Base-by-base conservation (phyloP, 2,113 vertebrate genomes). In the Neopipo cinnamomea region DNA sequence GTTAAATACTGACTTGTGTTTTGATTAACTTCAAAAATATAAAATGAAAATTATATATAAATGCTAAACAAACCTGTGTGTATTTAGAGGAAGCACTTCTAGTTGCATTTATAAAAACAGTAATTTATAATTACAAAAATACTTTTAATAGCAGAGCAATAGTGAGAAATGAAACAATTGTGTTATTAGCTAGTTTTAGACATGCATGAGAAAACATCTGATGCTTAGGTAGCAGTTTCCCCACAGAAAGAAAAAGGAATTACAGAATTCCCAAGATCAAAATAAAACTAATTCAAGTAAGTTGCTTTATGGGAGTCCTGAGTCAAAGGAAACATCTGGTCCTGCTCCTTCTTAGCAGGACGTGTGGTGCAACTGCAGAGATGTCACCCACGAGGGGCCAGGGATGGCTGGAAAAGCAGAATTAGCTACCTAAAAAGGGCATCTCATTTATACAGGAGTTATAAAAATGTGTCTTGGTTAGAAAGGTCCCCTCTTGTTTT, bases 291-390 rank as follows among this genome's bases (percentile, higher is more conserved):
- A 90, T 97, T 96, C 83, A 61, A 94, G 61, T 76, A 65, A 89
- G 96, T 96, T 93, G 84, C 93, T 97, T 92, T 95, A 91, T 96
- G 82, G 94, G 90, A 92, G 97, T 88, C 88, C 94, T 39, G 24
- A 96, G 86, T 96, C 86, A 67, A 83, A 96, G 94, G 95, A 96
- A 97, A 98, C 97, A 98, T 98, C 97, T 98, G 98, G 97, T 92
- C 53, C 94, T 20, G 35, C 2, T 47, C 95, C 67, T 2, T 33
- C 84, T 24, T 11, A 75, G 91, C 77, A 77, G 95, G 96, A 96
- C 94, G 96, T 88, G 94, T 96, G 88, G 88, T 95, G 63, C 86
- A 95, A 30, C 96, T 95, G 96, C 82, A 96, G 95, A 66, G 96
- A 97, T 63, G 70, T 97, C 97, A 98, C 83, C 96, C 96, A 61